phyloP scores from a whole-genome alignment of 2,113 vertebrate genomes.

The Xiphorhynchus elegans region DNA sequence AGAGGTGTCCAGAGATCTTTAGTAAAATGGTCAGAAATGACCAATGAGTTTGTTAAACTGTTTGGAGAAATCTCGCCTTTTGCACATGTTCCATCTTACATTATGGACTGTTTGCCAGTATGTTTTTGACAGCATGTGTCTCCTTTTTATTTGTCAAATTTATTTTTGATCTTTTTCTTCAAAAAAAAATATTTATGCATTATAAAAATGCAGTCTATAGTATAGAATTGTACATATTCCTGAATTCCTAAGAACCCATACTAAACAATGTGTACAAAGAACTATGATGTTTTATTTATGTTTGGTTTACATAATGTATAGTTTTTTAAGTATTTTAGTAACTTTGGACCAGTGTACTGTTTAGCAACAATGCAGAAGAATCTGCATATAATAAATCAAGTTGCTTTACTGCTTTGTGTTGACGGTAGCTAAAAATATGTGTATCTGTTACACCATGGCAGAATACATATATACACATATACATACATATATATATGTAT shows the following conservation, averaged over 20 bases:
- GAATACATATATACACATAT: background rate
- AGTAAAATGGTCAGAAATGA: slow-evolving; percentile 51
- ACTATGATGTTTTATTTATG: slow-evolving; percentile 90
- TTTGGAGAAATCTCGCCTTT: slow-evolving; percentile 69
- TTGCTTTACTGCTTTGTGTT: slow-evolving; percentile 76
- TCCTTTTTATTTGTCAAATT: slow-evolving; percentile 71
- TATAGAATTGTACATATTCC: slow-evolving; percentile 81
- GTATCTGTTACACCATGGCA: background rate
- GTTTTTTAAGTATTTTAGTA: slow-evolving; percentile 92
- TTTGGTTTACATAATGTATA: slow-evolving; percentile 92
- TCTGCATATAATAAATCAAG: slow-evolving; percentile 86
- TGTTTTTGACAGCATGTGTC: slow-evolving; percentile 60
- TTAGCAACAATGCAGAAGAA: slow-evolving; percentile 84
- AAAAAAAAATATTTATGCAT: slow-evolving; percentile 76
- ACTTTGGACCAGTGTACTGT: slow-evolving; percentile 89
- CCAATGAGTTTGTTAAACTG: slow-evolving; percentile 26
- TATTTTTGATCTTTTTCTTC: slow-evolving; percentile 71
- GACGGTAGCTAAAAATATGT: slow-evolving; percentile 55
- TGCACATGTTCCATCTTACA: slow-evolving; percentile 70
- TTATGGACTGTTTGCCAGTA: slow-evolving; percentile 67
- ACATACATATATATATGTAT: background rate
- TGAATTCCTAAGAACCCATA: slow-evolving; percentile 75
- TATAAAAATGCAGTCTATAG: slow-evolving; percentile 72
- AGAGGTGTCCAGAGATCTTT: slow-evolving; percentile 53
- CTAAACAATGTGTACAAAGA: slow-evolving; percentile 82